A percentile compares a stretch with the other conserved stretches of the same genome.
These are phyloP conservation scores for Phyllotreta cruciferae DNA, from an alignment of 2,888 invertebrate genomes.

Conservation along the genomic window DNA sequence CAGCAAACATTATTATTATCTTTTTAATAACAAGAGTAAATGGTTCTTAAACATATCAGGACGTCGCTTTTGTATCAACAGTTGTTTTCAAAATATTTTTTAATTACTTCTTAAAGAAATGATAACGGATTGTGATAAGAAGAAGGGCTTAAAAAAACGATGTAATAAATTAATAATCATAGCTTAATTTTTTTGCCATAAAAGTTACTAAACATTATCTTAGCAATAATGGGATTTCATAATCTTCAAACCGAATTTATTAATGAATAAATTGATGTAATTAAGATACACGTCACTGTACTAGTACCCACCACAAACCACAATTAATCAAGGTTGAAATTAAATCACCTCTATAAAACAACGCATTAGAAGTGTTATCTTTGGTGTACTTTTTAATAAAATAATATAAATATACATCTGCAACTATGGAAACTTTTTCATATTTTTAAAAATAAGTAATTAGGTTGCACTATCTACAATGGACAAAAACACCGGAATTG, in stretches of 20 bases:
- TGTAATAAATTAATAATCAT: neutral
- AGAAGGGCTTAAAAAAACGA: neutral
- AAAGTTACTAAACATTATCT: too few species aligned
- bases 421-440: too few species aligned
- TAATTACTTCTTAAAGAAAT: neutral
- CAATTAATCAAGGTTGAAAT: neutral
- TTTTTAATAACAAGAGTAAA: constrained; percentile 16
- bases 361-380: neutral
- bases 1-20: constrained; percentile 20
- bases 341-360: constrained; percentile 10
- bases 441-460: too few species aligned
- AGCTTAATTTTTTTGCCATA: too few species aligned
- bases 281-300: neutral
- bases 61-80: constrained; percentile 1
- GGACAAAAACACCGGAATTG: too few species aligned
- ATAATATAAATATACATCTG: too few species aligned
- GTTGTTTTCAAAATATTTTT: constrained; percentile 14
- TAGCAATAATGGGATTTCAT: too few species aligned
- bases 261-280: too few species aligned
- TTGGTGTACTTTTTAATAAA: too few species aligned
- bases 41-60: constrained; percentile 7
- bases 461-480: too few species aligned
- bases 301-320: neutral
- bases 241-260: too few species aligned
- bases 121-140: neutral